Conservation (phyloP, 2,888 invertebrate species). For the Anthophora plumipes region DNA sequence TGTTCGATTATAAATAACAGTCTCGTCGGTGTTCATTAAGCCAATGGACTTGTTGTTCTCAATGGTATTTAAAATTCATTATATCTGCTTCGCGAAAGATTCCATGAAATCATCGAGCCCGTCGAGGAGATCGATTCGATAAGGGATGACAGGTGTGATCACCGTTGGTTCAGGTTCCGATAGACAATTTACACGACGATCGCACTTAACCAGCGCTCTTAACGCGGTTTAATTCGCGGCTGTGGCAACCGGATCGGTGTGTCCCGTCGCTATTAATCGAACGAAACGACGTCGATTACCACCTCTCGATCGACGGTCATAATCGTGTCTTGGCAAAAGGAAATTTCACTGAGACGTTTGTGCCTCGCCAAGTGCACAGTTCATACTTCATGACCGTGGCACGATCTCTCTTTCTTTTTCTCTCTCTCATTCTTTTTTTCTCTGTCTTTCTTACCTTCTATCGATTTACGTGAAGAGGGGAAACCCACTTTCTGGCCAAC, state of each 20-base stretch:
- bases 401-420: not conserved
- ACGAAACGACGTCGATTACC: constrained; percentile 1
- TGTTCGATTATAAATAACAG: not conserved
- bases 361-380: not conserved
- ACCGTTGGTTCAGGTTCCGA: not conserved
- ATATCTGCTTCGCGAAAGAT: not conserved
- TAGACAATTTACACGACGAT: constrained; percentile 23
- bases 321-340: constrained; percentile 1
- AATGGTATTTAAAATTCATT: no score
- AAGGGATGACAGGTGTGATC: constrained; percentile 11
- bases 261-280: constrained; percentile 10
- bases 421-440: not conserved
- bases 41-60: not conserved
- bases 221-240: constrained; percentile 48
- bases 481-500: constrained; percentile 54
- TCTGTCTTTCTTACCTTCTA: constrained; percentile 12
- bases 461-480: constrained; percentile 51
- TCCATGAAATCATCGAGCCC: not conserved
- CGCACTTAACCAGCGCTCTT: constrained; percentile 22
- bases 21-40: not conserved
- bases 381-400: constrained; percentile 2
- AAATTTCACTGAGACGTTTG: constrained; percentile 1
- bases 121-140: not conserved
- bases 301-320: constrained; percentile 15
- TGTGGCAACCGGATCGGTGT: not conserved